phyloP scores from a whole-genome alignment of 2,113 vertebrate genomes.

The Nesoenas mayeri region DNA sequence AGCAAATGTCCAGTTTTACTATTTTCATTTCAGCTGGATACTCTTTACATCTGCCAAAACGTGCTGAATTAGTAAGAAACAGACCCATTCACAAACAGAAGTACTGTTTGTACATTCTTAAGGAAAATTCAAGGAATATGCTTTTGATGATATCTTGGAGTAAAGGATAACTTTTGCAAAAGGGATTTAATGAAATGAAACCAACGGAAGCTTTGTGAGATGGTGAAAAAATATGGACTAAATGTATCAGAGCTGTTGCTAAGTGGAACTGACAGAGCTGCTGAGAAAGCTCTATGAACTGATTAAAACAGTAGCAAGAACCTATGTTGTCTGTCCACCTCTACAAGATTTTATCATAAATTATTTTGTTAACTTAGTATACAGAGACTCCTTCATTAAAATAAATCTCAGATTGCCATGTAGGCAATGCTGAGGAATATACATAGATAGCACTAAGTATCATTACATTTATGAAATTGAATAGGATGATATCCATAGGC shows the following conservation, averaged over 20 bases:
- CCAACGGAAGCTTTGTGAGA: neutral
- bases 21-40: neutral
- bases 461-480: neutral
- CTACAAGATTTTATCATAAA: neutral
- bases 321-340: neutral
- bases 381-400: neutral
- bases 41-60: neutral
- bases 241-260: neutral
- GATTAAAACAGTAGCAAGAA: neutral
- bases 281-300: slow-evolving; percentile 30
- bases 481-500: neutral
- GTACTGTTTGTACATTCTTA: neutral
- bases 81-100: neutral
- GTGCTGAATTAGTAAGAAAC: neutral
- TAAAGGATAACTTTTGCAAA: neutral
- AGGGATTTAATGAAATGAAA: neutral
- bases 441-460: neutral
- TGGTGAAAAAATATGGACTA: neutral
- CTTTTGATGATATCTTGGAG: neutral
- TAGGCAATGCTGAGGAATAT: neutral
- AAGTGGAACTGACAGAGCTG: slow-evolving; percentile 19
- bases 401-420: neutral
- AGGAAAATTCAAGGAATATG: neutral
- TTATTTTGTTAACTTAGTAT: neutral
- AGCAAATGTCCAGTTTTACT: neutral